Percentiles rank a stretch among this genome's conserved stretches.
Conservation (phyloP, 2,888 invertebrate species). For the Meandrusa payeni region DNA sequence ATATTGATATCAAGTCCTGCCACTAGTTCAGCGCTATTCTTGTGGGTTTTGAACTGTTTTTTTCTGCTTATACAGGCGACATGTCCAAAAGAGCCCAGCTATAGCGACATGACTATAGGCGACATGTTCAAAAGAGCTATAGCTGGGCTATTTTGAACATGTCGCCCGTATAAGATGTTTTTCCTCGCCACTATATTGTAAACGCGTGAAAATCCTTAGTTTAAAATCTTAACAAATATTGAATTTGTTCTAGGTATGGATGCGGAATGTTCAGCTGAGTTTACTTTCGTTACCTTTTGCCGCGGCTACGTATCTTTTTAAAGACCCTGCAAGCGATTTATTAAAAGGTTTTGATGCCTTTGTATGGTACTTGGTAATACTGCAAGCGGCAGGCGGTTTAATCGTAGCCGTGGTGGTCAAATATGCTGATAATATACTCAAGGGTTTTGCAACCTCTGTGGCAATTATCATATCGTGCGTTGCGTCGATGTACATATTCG, state of each 20-base stretch:
- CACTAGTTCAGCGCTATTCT: no score
- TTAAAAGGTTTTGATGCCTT: slow-evolving; percentile 88
- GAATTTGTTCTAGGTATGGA: slow-evolving; percentile 87
- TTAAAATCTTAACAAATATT: no score
- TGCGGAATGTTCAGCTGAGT: slow-evolving; percentile 98
- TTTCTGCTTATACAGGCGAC: no score
- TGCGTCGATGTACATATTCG: slow-evolving; percentile 95
- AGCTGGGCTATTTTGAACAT: no score
- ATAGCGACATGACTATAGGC: no score
- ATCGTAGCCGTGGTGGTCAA: slow-evolving; percentile 99
- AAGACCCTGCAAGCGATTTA: slow-evolving; percentile 82
- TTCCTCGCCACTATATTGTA: no score
- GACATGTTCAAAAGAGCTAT: no score
- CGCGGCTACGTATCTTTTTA: slow-evolving; percentile 88
- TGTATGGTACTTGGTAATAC: slow-evolving; percentile 91
- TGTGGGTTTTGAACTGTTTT: no score
- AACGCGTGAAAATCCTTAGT: no score
- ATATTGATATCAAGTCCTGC: no score
- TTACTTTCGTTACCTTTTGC: slow-evolving; percentile 95
- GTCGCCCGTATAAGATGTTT: no score
- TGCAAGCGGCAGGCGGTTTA: slow-evolving; percentile 97
- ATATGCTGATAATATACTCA: slow-evolving; percentile 99
- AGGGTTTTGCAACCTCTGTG: slow-evolving; percentile 98
- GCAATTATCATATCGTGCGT: slow-evolving; percentile 97
- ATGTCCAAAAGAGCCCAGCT: no score